Evolutionary conservation across 2,797 vertebrate species (phyloP).

Genomic region (Myioborus melanocephalus): DNA sequence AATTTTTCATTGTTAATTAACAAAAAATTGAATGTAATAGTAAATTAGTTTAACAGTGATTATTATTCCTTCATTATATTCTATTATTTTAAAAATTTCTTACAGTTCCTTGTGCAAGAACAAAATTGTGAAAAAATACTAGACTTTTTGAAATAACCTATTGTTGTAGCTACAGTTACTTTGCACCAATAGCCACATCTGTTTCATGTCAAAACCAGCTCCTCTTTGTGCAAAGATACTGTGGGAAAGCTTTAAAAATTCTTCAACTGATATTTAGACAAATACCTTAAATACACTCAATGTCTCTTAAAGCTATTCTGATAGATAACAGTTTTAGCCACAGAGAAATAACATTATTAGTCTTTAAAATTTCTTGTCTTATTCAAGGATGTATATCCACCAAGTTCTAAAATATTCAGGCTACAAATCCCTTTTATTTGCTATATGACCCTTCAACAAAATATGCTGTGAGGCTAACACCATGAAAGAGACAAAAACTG

Average conservation of each 20-base stretch:
- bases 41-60: background rate
- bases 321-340: background rate
- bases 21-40: background rate
- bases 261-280: background rate
- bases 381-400: background rate
- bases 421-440: background rate
- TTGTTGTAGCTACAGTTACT: background rate
- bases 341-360: background rate
- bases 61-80: background rate
- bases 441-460: background rate
- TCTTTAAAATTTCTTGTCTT: background rate
- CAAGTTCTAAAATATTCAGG: background rate
- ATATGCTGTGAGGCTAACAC: background rate
- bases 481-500: background rate
- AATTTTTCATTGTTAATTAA: background rate
- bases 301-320: background rate
- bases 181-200: background rate
- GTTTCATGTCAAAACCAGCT: background rate
- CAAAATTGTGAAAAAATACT: background rate
- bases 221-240: background rate
- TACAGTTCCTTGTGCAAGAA: background rate
- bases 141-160: background rate
- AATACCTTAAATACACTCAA: background rate
- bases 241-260: background rate
- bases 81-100: background rate